Percentiles rank a stretch among this genome's conserved stretches.
phyloP scores from a whole-genome alignment of 2,888 invertebrate genomes.

The Brenthis ino region DNA sequence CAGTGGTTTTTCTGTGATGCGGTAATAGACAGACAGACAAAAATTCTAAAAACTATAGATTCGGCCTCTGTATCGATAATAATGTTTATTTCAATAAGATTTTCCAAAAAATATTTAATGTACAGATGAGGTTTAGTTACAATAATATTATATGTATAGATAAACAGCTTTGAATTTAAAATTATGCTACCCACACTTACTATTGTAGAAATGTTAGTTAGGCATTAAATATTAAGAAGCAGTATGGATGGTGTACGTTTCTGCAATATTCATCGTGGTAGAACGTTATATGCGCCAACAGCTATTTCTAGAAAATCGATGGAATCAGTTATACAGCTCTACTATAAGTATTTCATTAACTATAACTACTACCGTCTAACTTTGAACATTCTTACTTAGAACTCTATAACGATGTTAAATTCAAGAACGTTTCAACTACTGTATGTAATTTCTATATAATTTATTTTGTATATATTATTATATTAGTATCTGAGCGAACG shows the following conservation, averaged over 20 bases:
- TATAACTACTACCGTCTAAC: conserved; percentile 14
- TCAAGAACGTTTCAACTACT: background rate
- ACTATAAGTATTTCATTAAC: conserved; percentile 25
- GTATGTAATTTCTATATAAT: background rate
- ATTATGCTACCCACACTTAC: conserved; percentile 53
- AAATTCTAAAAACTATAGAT: too few species aligned
- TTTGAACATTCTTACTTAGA: conserved; percentile 16
- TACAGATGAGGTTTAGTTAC: too few species aligned
- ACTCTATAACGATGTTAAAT: conserved; percentile 5
- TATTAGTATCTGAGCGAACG: too few species aligned
- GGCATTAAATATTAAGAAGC: conserved; percentile 72
- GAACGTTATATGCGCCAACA: conserved; percentile 54
- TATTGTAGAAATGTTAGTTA: conserved; percentile 69
- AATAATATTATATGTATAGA: too few species aligned
- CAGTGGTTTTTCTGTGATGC: too few species aligned
- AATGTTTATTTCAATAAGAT: too few species aligned
- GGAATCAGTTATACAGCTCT: conserved; percentile 36
- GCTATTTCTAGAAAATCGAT: conserved; percentile 74
- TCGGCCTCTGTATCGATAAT: too few species aligned
- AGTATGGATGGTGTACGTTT: conserved; percentile 44
- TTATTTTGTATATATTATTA: too few species aligned
- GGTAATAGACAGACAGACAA: too few species aligned
- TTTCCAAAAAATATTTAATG: too few species aligned
- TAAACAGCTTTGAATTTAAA: conserved; percentile 58
- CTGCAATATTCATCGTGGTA: conserved; percentile 63